Evolutionary conservation across 2,888 invertebrate species (phyloP).

Genomic region (Ganaspis brasiliensis): DNA sequence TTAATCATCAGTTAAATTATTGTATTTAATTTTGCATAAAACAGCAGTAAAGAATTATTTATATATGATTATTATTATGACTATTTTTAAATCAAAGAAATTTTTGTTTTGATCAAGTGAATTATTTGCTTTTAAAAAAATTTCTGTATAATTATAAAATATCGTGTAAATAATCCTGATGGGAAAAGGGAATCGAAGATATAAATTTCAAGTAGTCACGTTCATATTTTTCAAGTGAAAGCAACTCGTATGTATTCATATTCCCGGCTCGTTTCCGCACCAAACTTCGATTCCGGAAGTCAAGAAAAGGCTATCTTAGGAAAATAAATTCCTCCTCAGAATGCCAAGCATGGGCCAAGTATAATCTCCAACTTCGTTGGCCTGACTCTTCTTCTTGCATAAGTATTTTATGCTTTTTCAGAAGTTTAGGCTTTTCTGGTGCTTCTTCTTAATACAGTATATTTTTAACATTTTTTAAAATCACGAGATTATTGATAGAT

Average conservation of each 20-base stretch:
- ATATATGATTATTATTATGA: too few relatives aligned
- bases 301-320: slow-evolving; percentile 39
- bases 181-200: background rate
- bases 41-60: too few relatives aligned
- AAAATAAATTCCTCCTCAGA: slow-evolving; percentile 42
- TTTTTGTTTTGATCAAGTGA: too few relatives aligned
- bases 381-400: slow-evolving; percentile 15
- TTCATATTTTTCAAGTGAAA: slow-evolving; percentile 42
- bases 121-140: too few relatives aligned
- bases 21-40: too few relatives aligned
- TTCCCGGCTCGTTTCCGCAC: slow-evolving; percentile 41
- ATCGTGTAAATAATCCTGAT: background rate
- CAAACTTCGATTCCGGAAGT: slow-evolving; percentile 42
- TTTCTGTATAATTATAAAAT: background rate
- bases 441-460: background rate
- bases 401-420: slow-evolving; percentile 20
- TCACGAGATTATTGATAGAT: too few relatives aligned
- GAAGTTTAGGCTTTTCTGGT: slow-evolving; percentile 7
- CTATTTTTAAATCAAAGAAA: too few relatives aligned
- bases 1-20: too few relatives aligned
- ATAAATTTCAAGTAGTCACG: slow-evolving; percentile 25
- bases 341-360: slow-evolving; percentile 41
- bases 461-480: background rate
- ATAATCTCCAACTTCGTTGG: slow-evolving; percentile 38
- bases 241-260: slow-evolving; percentile 42